Percentiles rank a stretch among this genome's conserved stretches.
Evolutionary conservation across 2,888 invertebrate species (phyloP).

Genomic region (Oconnorella tubifera): DNA sequence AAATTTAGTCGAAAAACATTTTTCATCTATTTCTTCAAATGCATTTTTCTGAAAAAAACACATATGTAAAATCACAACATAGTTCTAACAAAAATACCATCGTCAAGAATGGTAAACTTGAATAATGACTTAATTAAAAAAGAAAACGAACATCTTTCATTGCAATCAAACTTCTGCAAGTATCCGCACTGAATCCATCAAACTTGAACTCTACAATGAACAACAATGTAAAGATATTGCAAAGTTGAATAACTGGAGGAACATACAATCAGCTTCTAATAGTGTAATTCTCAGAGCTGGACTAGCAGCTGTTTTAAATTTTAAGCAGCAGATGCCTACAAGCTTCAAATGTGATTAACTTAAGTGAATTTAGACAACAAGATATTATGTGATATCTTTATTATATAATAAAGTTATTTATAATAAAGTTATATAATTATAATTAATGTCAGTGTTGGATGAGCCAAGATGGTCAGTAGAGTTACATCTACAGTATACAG

Average conservation of each 20-base stretch:
- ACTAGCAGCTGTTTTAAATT: neutral
- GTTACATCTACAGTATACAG: too few species aligned
- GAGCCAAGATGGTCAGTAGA: too few species aligned
- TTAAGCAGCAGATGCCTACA: neutral
- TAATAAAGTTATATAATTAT: too few species aligned
- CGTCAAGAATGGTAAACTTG: neutral
- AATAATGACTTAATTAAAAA: neutral
- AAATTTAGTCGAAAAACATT: neutral
- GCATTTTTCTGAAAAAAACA: neutral
- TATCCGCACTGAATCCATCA: slow-evolving; percentile 82
- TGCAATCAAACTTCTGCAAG: slow-evolving; percentile 90
- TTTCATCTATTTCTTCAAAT: neutral
- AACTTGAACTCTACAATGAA: slow-evolving; percentile 59
- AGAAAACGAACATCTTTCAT: slow-evolving; percentile 73
- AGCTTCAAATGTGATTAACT: neutral
- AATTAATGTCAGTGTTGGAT: too few species aligned
- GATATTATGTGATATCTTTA: too few species aligned
- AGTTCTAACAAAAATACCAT: too few species aligned
- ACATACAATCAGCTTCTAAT: neutral
- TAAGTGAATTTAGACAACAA: too few species aligned
- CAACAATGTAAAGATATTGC: neutral
- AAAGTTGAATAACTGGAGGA: neutral
- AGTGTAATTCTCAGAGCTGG: too few species aligned
- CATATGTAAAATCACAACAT: neutral
- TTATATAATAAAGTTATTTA: too few species aligned